These are phyloP conservation scores for Poecilia wingei DNA, from an alignment of 2,797 vertebrate species.

Conservation along the genomic window DNA sequence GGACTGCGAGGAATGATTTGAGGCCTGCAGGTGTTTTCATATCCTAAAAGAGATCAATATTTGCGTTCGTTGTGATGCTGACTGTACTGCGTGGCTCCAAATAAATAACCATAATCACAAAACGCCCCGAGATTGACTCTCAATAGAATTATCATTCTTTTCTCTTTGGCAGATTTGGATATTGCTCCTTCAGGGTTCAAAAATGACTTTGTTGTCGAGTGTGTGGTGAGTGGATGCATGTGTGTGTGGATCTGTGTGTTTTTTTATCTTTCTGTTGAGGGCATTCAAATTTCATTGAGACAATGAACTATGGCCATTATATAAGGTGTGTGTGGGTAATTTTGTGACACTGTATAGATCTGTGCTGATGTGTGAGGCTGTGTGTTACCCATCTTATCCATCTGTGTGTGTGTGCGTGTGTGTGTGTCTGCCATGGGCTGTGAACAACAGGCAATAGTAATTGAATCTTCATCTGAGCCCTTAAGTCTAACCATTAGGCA, in stretches of 20 bases:
- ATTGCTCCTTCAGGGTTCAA: slow-evolving; percentile 81
- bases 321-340: slow-evolving; percentile 68
- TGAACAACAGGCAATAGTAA: slow-evolving; percentile 81
- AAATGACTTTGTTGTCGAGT: slow-evolving; percentile 74
- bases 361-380: slow-evolving; percentile 23
- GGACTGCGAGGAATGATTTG: slow-evolving; percentile 75
- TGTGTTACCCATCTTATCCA: neutral
- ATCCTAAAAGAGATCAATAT: slow-evolving; percentile 82
- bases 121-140: slow-evolving; percentile 82
- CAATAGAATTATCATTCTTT: slow-evolving; percentile 83
- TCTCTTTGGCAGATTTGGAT: slow-evolving; percentile 82
- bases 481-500: slow-evolving; percentile 76
- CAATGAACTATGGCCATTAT: slow-evolving; percentile 73
- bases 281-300: slow-evolving; percentile 71
- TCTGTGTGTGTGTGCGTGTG: slow-evolving; percentile 22
- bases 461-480: slow-evolving; percentile 82
- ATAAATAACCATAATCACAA: slow-evolving; percentile 87
- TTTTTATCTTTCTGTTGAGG: slow-evolving; percentile 52
- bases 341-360: slow-evolving; percentile 70
- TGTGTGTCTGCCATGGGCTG: slow-evolving; percentile 70
- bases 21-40: slow-evolving; percentile 82
- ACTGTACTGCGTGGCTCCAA: slow-evolving; percentile 74
- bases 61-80: slow-evolving; percentile 75
- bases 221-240: slow-evolving; percentile 48
- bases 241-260: slow-evolving; percentile 20